A percentile compares a stretch with the other conserved stretches of the same genome.
Evolutionary conservation across 2,797 vertebrate species (phyloP).

Genomic region (Lutjanus argentimaculatus): DNA sequence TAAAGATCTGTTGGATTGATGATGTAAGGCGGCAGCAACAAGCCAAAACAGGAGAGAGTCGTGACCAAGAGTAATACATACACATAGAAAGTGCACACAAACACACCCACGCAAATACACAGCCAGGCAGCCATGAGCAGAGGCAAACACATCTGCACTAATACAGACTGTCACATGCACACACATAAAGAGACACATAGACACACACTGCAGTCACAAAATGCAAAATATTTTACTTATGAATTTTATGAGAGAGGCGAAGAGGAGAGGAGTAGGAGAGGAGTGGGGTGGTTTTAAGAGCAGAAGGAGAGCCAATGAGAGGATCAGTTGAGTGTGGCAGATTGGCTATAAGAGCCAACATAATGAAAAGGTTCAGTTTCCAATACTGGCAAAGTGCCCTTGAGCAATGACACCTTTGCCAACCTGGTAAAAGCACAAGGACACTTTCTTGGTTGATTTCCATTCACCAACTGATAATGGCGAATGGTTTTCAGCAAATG

Average conservation of each 20-base stretch:
- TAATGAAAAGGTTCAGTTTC: slow-evolving; percentile 58
- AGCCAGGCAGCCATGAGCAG: slow-evolving; percentile 26
- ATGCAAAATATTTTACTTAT: slow-evolving; percentile 40
- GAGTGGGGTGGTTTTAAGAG: slow-evolving; percentile 25
- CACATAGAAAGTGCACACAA: slow-evolving; percentile 32
- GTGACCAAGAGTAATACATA: slow-evolving; percentile 48
- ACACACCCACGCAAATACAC: slow-evolving; percentile 41
- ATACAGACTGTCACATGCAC: slow-evolving; percentile 33
- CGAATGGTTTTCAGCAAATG: not conserved
- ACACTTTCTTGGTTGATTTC: not conserved
- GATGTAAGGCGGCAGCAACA: slow-evolving; percentile 69
- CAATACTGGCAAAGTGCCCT: slow-evolving; percentile 43
- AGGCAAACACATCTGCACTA: slow-evolving; percentile 46
- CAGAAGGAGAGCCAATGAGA: slow-evolving; percentile 34
- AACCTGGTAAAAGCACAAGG: slow-evolving; percentile 15
- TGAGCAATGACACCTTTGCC: slow-evolving; percentile 45
- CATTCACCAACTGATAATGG: not conserved
- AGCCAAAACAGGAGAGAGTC: slow-evolving; percentile 41
- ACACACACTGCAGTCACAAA: slow-evolving; percentile 19
- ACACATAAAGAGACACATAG: slow-evolving; percentile 1
- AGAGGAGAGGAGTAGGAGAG: slow-evolving; percentile 16
- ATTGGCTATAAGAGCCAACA: slow-evolving; percentile 47
- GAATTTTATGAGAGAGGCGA: slow-evolving; percentile 18
- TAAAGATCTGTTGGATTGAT: slow-evolving; percentile 59
- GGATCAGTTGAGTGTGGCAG: slow-evolving; percentile 35